Percentiles rank a stretch among this genome's conserved stretches.
These are phyloP conservation scores for Eupithecia subumbrata DNA, from an alignment of 2,888 invertebrate species.

Conservation along the genomic window DNA sequence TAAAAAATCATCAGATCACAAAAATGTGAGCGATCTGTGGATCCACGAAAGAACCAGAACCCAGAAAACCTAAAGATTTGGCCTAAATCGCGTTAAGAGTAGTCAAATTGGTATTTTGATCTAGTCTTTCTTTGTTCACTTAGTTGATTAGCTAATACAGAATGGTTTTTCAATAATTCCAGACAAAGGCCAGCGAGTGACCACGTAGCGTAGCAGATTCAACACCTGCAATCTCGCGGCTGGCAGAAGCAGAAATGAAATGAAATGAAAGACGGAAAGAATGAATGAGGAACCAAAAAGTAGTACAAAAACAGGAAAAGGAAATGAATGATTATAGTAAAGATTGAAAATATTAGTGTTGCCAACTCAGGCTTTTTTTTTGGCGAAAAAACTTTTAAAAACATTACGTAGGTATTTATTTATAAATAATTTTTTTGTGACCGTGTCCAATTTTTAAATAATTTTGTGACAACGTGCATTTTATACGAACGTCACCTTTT, in stretches of 20 bases:
- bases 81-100: slow-evolving; percentile 13
- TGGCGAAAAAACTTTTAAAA: neutral
- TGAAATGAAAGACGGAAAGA: slow-evolving; percentile 47
- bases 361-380: neutral
- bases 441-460: neutral
- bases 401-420: neutral
- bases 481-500: no score
- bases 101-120: neutral
- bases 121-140: slow-evolving; percentile 13
- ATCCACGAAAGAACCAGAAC: neutral
- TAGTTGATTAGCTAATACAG: slow-evolving; percentile 10
- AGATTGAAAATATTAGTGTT: neutral
- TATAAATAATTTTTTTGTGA: no score
- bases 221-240: slow-evolving; percentile 49
- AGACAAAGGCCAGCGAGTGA: slow-evolving; percentile 52
- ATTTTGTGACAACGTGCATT: neutral
- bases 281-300: neutral
- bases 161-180: slow-evolving; percentile 41
- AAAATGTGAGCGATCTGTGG: slow-evolving; percentile 20
- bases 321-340: neutral
- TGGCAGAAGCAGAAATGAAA: slow-evolving; percentile 56
- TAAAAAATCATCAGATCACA: slow-evolving; percentile 32
- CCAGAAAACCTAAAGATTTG: slow-evolving; percentile 6
- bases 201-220: slow-evolving; percentile 22
- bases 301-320: neutral